These are phyloP conservation scores for Arothron firmamentum DNA, from an alignment of 2,113 vertebrate genomes.

Conservation along the genomic window DNA sequence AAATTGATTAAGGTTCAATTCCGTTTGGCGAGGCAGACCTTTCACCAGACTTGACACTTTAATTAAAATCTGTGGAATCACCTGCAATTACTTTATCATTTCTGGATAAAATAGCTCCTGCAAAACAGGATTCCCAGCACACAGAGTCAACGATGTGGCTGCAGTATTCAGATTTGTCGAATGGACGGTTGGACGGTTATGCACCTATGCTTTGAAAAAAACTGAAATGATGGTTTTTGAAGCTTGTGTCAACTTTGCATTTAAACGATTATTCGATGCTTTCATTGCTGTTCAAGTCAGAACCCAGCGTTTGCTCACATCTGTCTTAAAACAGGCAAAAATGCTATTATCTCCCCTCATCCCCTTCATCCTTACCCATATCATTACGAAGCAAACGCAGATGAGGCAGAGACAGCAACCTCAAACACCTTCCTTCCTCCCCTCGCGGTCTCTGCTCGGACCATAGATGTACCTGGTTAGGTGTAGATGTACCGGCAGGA, in stretches of 20 bases:
- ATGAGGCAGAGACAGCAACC: conserved; percentile 16
- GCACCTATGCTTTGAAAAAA: too few relatives aligned
- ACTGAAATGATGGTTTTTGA: too few relatives aligned
- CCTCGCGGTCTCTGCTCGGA: conserved; percentile 32
- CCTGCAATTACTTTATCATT: too few relatives aligned
- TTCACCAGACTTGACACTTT: neutral
- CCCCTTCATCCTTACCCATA: conserved; percentile 32
- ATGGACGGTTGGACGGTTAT: too few relatives aligned
- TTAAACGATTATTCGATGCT: neutral
- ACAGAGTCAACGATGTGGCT: too few relatives aligned
- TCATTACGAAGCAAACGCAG: conserved; percentile 26
- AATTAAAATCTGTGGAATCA: neutral
- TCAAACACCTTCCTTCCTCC: conserved; percentile 22
- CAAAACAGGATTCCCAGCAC: too few relatives aligned
- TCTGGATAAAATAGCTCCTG: too few relatives aligned
- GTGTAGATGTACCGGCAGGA: conserved; percentile 48
- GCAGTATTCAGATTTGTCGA: too few relatives aligned
- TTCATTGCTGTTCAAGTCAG: conserved; percentile 30
- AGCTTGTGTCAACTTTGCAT: too few relatives aligned
- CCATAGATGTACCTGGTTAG: conserved; percentile 52
- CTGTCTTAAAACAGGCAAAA: conserved; percentile 35
- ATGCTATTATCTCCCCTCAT: conserved; percentile 36
- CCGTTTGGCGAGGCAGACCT: neutral
- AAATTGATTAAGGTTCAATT: too few relatives aligned
- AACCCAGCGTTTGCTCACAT: conserved; percentile 28